phyloP scores from a whole-genome alignment of 2,888 invertebrate species.

The Brachynemurus nebulosus region DNA sequence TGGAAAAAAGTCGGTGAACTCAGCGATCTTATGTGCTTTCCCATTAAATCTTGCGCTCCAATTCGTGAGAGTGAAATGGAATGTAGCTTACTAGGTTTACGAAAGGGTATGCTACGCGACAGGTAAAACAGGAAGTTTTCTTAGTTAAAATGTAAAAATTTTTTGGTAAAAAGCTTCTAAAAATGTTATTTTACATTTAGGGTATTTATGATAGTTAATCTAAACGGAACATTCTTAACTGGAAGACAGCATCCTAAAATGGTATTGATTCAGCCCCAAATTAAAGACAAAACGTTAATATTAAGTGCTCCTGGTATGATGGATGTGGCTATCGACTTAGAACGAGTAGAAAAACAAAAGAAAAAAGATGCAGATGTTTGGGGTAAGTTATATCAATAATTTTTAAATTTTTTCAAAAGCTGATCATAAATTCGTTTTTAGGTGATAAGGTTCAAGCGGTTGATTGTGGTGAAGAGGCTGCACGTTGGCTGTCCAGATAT shows the following conservation, averaged over 20 bases:
- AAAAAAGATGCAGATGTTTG: conserved; percentile 38
- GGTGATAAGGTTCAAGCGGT: conserved; percentile 39
- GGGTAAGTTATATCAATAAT: conserved; percentile 26
- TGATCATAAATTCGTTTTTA: conserved; percentile 1
- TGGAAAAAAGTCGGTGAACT: conserved; percentile 46
- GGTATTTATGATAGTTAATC: conserved; percentile 41
- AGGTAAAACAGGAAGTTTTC: conserved; percentile 31
- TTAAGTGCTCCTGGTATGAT: conserved; percentile 42
- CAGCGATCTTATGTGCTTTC: conserved; percentile 38
- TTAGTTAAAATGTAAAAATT: not conserved
- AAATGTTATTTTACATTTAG: conserved; percentile 23
- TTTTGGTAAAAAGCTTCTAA: not conserved
- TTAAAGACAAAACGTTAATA: conserved; percentile 37
- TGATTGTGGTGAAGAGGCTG: conserved; percentile 58
- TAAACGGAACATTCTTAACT: conserved; percentile 41
- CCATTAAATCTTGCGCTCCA: conserved; percentile 45
- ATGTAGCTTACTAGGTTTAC: conserved; percentile 39
- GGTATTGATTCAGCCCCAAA: conserved; percentile 36
- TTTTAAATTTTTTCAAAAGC: not conserved
- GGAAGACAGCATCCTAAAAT: conserved; percentile 41
- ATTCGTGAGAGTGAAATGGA: conserved; percentile 35
- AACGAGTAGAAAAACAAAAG: conserved; percentile 25
- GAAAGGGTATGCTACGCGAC: conserved; percentile 40
- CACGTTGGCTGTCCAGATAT: conserved; percentile 57
- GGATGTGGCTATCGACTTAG: conserved; percentile 37